Evolutionary conservation across 2,113 vertebrate species (phyloP).

Genomic region (Aptenodytes forsteri): DNA sequence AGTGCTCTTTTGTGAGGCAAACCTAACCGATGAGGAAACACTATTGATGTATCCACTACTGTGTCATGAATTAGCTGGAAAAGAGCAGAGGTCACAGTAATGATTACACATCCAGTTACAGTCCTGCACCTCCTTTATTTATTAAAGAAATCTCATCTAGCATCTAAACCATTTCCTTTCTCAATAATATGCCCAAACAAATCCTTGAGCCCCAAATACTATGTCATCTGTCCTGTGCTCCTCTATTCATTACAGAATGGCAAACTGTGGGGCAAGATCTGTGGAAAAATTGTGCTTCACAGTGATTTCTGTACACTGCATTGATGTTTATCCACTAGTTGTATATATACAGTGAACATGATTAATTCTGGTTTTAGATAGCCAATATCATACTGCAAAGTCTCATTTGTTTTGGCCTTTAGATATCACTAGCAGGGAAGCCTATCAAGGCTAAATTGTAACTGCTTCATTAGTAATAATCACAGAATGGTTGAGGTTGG

Average conservation of each 20-base stretch:
- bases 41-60: constrained; percentile 77
- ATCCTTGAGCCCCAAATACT: not conserved
- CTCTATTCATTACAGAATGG: not conserved
- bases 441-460: not conserved
- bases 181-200: not conserved
- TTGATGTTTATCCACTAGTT: not conserved
- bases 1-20: constrained; percentile 79
- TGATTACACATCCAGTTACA: not conserved
- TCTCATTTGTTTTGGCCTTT: not conserved
- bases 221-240: not conserved
- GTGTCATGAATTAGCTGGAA: constrained; percentile 78
- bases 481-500: not conserved
- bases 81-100: not conserved
- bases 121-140: not conserved
- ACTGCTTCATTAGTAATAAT: not conserved
- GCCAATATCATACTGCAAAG: not conserved
- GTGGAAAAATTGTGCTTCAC: not conserved
- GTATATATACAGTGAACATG: not conserved
- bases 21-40: constrained; percentile 81
- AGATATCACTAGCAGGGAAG: not conserved
- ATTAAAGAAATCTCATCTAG: not conserved
- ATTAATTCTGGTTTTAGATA: not conserved
- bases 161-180: not conserved
- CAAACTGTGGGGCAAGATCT: not conserved
- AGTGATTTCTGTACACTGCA: not conserved